Conservation (phyloP, 2,797 vertebrate genomes). For the Prionace glauca region DNA sequence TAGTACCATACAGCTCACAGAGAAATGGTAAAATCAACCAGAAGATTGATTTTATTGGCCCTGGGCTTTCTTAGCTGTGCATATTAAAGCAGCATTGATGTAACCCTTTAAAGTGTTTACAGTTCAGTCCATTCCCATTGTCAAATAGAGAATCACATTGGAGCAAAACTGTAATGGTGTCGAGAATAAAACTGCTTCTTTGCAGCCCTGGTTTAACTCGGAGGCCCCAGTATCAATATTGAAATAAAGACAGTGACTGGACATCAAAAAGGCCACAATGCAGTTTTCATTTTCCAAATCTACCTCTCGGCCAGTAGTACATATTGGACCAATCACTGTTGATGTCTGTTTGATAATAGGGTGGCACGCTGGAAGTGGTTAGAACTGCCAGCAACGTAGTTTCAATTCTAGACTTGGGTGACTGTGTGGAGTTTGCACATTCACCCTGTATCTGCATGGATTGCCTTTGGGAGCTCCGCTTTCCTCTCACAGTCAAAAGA, state of each 20-base stretch:
- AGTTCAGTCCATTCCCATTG: not conserved
- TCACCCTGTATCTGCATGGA: too few relatives aligned
- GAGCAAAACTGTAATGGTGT: not conserved
- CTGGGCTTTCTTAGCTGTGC: not conserved
- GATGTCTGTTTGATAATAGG: not conserved
- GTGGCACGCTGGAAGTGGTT: too few relatives aligned
- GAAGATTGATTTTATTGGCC: constrained; percentile 8
- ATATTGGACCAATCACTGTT: not conserved
- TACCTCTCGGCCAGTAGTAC: not conserved
- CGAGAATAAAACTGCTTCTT: not conserved
- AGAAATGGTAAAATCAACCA: not conserved
- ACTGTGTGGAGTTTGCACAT: too few relatives aligned
- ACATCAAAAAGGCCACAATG: not conserved
- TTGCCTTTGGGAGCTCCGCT: too few relatives aligned
- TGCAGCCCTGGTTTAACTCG: not conserved
- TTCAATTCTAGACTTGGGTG: too few relatives aligned
- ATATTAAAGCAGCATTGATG: not conserved
- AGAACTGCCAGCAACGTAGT: too few relatives aligned
- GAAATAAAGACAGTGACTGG: not conserved
- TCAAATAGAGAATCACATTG: not conserved
- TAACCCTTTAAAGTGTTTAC: not conserved
- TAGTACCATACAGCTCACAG: not conserved
- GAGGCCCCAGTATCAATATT: not conserved
- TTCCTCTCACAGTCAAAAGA: too few relatives aligned
- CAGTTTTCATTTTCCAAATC: not conserved